Percentiles rank a stretch among this genome's conserved stretches.
Conservation (phyloP, 2,888 invertebrate genomes). For the Polyommatus iphigenia region DNA sequence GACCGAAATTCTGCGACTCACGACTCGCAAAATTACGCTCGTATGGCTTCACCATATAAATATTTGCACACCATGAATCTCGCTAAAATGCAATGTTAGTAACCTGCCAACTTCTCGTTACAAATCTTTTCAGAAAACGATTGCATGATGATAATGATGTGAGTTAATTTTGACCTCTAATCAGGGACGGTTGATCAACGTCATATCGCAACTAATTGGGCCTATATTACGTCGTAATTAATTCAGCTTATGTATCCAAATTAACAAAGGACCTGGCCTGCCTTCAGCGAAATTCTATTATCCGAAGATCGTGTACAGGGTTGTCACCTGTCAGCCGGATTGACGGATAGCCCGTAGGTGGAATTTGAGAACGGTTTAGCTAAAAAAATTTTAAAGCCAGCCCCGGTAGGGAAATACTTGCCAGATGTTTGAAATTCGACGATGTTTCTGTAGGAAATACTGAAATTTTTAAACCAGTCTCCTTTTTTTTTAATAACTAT, state of each 20-base stretch:
- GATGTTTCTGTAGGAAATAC: background rate
- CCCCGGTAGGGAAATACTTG: background rate
- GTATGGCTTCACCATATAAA: too few relatives aligned
- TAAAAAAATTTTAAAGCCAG: background rate
- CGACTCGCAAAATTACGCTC: too few relatives aligned
- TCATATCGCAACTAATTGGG: conserved; percentile 8
- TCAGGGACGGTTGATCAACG: conserved; percentile 11
- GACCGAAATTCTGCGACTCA: too few relatives aligned
- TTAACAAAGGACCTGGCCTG: conserved; percentile 6
- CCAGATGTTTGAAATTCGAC: background rate
- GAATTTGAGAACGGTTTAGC: background rate
- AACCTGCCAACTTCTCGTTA: background rate
- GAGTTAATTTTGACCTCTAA: conserved; percentile 16
- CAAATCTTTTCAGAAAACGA: background rate
- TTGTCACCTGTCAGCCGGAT: conserved; percentile 9
- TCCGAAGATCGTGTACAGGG: conserved; percentile 6
- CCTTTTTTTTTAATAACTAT: too few relatives aligned
- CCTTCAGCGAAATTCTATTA: conserved; percentile 6
- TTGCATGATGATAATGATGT: background rate
- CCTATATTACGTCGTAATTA: conserved; percentile 5
- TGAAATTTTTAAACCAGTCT: background rate
- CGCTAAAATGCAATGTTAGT: too few relatives aligned
- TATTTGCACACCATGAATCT: too few relatives aligned
- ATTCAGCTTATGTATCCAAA: conserved; percentile 13
- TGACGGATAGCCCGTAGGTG: conserved; percentile 14